phyloP scores from a whole-genome alignment of 2,113 vertebrate species.

The Symphodus melops region DNA sequence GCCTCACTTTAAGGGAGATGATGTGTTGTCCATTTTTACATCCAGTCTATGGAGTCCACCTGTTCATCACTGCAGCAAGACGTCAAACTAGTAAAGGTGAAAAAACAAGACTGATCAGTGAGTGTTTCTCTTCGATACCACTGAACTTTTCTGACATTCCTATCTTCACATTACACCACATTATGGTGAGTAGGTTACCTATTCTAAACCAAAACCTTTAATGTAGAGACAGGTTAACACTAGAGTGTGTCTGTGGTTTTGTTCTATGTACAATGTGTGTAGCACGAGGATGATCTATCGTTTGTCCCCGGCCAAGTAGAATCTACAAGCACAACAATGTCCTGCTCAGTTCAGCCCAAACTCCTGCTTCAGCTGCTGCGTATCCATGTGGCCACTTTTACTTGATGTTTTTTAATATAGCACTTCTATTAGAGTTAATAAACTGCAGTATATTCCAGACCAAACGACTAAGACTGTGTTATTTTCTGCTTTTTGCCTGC shows the following conservation, averaged over 20 bases:
- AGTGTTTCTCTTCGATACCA: neutral
- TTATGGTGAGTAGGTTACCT: constrained; percentile 18
- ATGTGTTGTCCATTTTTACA: too few relatives aligned
- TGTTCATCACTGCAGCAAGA: too few relatives aligned
- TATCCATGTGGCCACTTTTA: constrained; percentile 74
- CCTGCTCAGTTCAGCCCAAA: constrained; percentile 54
- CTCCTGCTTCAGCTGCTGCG: constrained; percentile 80
- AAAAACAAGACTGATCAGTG: neutral
- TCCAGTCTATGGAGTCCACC: too few relatives aligned
- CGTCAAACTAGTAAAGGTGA: too few relatives aligned
- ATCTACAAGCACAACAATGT: constrained; percentile 76
- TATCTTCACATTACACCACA: constrained; percentile 21
- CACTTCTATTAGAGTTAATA: constrained; percentile 74
- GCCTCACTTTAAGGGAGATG: too few relatives aligned
- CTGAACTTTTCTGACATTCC: constrained; percentile 11
- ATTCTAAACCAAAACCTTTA: constrained; percentile 26
- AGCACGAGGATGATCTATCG: constrained; percentile 57
- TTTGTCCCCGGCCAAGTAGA: constrained; percentile 55
- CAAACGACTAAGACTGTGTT: constrained; percentile 17
- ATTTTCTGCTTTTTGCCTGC: neutral
- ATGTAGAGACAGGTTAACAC: constrained; percentile 32
- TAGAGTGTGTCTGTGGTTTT: constrained; percentile 31
- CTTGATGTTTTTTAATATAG: constrained; percentile 77
- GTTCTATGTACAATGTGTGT: constrained; percentile 52
- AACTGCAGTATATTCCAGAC: constrained; percentile 75